Evolutionary conservation across 2,888 invertebrate genomes (phyloP).

Genomic region (Stenodema calcarata): DNA sequence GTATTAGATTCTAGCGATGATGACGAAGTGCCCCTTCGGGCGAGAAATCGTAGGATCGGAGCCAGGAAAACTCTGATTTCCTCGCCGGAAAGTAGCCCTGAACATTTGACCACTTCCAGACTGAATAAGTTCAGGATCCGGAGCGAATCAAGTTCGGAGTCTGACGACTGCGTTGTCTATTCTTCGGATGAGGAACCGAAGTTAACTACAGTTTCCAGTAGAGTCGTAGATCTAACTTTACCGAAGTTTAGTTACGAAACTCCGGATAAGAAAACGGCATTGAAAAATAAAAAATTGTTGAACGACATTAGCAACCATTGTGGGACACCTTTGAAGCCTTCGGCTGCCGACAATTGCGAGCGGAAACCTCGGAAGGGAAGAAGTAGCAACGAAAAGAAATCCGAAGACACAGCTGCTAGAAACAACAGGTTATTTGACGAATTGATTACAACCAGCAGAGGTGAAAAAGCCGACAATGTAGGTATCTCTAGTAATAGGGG

Average conservation of each 20-base stretch:
- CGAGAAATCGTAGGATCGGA: not conserved
- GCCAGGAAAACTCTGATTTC: not conserved
- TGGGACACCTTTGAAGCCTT: not conserved
- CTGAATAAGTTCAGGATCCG: not conserved
- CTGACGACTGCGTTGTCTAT: slow-evolving; percentile 21
- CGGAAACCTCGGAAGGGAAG: not conserved
- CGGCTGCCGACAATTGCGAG: not conserved
- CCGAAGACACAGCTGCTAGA: not conserved
- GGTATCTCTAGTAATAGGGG: not conserved
- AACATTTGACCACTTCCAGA: not conserved
- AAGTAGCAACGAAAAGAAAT: not conserved
- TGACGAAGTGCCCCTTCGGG: not conserved
- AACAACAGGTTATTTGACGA: not conserved
- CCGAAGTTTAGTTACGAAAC: slow-evolving; percentile 25
- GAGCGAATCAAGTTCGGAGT: slow-evolving; percentile 11
- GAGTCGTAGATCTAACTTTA: not conserved
- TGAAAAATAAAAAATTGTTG: not conserved
- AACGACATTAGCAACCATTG: slow-evolving; percentile 11
- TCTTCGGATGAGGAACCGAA: slow-evolving; percentile 11
- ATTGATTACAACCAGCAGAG: not conserved
- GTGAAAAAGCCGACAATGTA: not conserved
- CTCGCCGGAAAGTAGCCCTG: not conserved
- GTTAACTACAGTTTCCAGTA: not conserved
- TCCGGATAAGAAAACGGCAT: not conserved
- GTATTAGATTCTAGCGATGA: slow-evolving; percentile 3